Conservation (phyloP, 2,888 invertebrate species). For the Uloborus plumipes region DNA sequence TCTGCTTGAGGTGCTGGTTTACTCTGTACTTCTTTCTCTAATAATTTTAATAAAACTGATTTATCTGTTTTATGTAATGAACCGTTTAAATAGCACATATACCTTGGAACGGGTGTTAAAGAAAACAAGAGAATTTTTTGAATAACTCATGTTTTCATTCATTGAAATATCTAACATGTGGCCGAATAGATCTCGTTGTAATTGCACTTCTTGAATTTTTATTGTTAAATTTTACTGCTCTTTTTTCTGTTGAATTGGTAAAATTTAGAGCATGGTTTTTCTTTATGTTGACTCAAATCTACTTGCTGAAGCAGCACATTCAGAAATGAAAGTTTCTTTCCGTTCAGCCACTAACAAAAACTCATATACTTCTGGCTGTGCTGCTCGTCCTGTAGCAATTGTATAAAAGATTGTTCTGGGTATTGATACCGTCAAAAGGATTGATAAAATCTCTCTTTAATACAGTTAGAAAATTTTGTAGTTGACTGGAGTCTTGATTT, state of each 20-base stretch:
- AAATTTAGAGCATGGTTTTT: background rate
- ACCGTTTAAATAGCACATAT: background rate
- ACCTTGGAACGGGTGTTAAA: background rate
- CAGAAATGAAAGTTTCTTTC: background rate
- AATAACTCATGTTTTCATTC: background rate
- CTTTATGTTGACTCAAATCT: background rate
- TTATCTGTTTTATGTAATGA: background rate
- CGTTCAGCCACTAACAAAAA: background rate
- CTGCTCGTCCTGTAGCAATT: slow-evolving; percentile 7
- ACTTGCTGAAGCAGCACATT: background rate
- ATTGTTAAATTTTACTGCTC: background rate
- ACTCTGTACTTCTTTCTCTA: background rate
- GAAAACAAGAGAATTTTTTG: background rate
- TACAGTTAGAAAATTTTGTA: background rate
- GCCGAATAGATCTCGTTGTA: background rate
- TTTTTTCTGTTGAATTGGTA: no score
- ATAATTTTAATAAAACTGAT: background rate
- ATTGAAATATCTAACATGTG: background rate
- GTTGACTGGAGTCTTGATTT: background rate
- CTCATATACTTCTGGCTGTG: background rate
- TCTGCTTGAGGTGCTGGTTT: background rate
- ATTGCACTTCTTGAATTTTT: background rate
- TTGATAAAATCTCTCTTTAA: background rate
- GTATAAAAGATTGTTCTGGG: background rate
- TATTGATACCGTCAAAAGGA: background rate